phyloP scores from a whole-genome alignment of 2,797 vertebrate species.

The Sebastes oblongus region DNA sequence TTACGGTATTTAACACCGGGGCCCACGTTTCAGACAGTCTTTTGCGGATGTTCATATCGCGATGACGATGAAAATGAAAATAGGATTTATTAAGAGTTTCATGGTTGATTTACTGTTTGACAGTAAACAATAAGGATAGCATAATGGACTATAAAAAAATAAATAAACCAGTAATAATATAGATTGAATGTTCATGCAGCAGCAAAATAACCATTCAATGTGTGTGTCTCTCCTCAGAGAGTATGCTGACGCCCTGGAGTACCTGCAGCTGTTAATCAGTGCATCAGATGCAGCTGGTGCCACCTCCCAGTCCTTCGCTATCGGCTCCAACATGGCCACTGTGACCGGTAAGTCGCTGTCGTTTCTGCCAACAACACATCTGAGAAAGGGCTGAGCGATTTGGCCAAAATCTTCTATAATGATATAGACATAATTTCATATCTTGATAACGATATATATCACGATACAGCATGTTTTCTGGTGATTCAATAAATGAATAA shows the following conservation, averaged over 20 bases:
- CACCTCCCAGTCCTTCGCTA: constrained; percentile 86
- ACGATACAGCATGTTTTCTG: no score
- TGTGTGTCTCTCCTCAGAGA: constrained; percentile 77
- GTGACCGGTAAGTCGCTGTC: constrained; percentile 81
- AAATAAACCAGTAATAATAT: background rate
- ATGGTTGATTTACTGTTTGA: background rate
- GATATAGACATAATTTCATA: no score
- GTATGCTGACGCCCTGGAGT: constrained; percentile 92
- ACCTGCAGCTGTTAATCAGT: constrained; percentile 92
- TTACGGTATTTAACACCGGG: no score
- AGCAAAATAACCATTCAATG: background rate
- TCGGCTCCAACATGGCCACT: constrained; percentile 87
- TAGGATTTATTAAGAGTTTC: background rate
- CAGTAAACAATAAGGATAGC: background rate
- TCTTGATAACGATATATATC: no score
- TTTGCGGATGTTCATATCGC: no score
- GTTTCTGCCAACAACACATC: background rate
- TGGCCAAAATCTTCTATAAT: no score
- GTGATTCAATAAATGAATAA: no score
- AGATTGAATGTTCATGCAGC: background rate
- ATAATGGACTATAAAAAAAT: background rate
- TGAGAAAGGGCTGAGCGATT: background rate
- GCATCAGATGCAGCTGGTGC: constrained; percentile 86
- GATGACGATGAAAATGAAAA: no score
- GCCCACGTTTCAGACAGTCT: no score